These are phyloP conservation scores for Neelides sp. DNA, from an alignment of 1,140 invertebrate species.

Conservation along the genomic window DNA sequence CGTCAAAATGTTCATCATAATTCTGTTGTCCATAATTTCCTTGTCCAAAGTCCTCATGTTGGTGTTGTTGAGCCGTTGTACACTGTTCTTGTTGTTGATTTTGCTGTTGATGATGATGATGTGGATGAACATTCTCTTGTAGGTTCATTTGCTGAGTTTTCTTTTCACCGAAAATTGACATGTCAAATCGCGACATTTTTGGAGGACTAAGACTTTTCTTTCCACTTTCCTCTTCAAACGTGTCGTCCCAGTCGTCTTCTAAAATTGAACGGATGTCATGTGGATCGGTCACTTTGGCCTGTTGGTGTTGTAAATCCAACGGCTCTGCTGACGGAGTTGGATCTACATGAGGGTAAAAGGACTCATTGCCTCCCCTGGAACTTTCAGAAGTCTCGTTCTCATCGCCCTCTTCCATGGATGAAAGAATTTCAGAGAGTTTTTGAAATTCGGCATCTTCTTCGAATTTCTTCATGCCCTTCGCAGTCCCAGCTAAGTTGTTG, in stretches of 20 bases:
- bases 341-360: neutral
- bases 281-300: neutral
- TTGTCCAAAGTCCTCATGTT: no score
- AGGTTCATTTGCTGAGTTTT: constrained; percentile 1
- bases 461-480: constrained; percentile 29
- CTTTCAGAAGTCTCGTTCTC: constrained; percentile 4
- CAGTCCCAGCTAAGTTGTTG: constrained; percentile 15
- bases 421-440: constrained; percentile 28
- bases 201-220: constrained; percentile 14
- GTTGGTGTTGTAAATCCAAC: neutral
- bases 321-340: neutral
- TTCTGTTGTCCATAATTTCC: no score
- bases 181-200: constrained; percentile 23
- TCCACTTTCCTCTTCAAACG: constrained; percentile 20
- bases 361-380: neutral
- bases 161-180: no score
- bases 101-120: constrained; percentile 9
- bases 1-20: no score
- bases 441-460: constrained; percentile 33
- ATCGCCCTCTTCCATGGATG: constrained; percentile 27
- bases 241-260: constrained; percentile 31
- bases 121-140: neutral
- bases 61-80: constrained; percentile 6
- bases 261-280: constrained; percentile 30
- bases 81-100: neutral